Conservation (phyloP, 2,797 vertebrate genomes). For the Tauraco hartlaubi region DNA sequence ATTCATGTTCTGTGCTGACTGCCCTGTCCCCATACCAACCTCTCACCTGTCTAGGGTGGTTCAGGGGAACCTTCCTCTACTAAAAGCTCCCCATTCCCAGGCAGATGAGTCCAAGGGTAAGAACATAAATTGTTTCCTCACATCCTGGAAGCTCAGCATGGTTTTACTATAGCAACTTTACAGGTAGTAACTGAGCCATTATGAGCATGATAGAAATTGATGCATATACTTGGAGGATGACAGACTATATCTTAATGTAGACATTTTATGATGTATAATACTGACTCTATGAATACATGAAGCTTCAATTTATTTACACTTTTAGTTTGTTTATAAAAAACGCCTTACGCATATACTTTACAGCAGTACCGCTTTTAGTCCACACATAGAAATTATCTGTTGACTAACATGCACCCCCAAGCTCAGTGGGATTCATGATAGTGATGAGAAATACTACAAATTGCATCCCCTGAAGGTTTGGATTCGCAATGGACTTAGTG, state of each 20-base stretch:
- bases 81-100: not conserved
- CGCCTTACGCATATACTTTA: not conserved
- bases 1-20: not conserved
- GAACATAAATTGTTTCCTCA: not conserved
- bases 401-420: not conserved
- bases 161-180: not conserved
- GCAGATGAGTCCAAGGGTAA: not conserved
- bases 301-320: constrained; percentile 20
- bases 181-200: not conserved
- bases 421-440: accelerated
- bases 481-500: not conserved
- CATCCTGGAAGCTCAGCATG: not conserved
- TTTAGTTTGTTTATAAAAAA: constrained; percentile 38
- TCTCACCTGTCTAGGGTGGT: not conserved
- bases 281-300: not conserved
- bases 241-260: not conserved
- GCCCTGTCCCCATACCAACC: not conserved
- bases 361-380: not conserved
- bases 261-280: not conserved
- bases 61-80: not conserved
- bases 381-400: not conserved
- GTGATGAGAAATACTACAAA: not conserved
- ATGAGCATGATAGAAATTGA: not conserved
- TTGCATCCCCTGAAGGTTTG: not conserved
- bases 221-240: not conserved